Percentiles rank a stretch among this genome's conserved stretches.
Conservation (phyloP, 2,113 vertebrate species). For the Ailurus styani region DNA sequence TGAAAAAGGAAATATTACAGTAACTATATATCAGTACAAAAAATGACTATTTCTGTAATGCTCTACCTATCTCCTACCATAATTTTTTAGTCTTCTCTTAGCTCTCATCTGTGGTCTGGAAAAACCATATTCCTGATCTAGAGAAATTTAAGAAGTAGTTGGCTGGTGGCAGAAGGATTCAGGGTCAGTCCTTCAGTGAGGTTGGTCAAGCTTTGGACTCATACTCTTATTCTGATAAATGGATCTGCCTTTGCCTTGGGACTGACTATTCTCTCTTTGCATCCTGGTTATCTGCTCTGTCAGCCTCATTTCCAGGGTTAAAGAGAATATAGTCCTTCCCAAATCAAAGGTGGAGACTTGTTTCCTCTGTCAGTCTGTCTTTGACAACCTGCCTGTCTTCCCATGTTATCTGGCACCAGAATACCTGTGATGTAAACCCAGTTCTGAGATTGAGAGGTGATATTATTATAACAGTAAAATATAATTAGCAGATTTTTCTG, state of each 20-base stretch:
- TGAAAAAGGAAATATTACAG: not conserved
- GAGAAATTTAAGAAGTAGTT: not conserved
- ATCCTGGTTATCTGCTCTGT: not conserved
- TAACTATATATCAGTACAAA: not conserved
- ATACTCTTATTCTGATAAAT: not conserved
- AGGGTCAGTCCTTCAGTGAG: not conserved
- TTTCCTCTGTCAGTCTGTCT: not conserved
- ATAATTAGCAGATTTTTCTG: not conserved
- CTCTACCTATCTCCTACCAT: not conserved
- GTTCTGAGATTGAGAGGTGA: not conserved
- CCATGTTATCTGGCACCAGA: not conserved
- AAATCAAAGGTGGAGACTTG: not conserved
- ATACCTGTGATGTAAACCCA: not conserved
- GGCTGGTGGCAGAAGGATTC: not conserved
- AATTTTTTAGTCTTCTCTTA: not conserved
- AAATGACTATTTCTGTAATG: not conserved
- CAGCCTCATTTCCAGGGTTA: not conserved
- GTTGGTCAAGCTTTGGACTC: not conserved
- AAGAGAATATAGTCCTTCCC: not conserved
- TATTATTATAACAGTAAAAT: not conserved
- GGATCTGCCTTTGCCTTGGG: not conserved
- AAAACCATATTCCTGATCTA: not conserved
- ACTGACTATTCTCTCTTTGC: not conserved
- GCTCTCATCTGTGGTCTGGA: not conserved
- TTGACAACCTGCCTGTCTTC: not conserved